These are phyloP conservation scores for Zapornia atra DNA, from an alignment of 2,113 vertebrate genomes.

Conservation along the genomic window DNA sequence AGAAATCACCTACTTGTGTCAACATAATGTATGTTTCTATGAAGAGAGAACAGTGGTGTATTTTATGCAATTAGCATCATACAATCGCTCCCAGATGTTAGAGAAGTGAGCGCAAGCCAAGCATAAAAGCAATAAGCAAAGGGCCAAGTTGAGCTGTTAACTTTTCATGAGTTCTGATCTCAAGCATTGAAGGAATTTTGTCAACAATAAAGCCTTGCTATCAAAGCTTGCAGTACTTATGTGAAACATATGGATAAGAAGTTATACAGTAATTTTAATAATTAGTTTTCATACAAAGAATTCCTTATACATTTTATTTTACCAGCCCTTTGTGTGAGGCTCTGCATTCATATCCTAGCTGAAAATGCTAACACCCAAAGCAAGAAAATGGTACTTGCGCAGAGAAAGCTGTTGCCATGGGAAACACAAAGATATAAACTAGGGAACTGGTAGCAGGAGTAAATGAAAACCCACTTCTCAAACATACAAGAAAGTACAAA, in stretches of 20 bases:
- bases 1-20: background rate
- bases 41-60: background rate
- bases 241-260: background rate
- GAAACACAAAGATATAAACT: background rate
- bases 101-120: background rate
- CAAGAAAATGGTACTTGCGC: background rate
- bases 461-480: background rate
- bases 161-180: background rate
- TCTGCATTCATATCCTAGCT: background rate
- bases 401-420: constrained; percentile 48
- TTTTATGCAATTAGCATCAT: background rate
- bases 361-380: background rate
- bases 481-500: background rate
- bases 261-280: background rate
- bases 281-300: background rate
- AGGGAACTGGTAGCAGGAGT: background rate
- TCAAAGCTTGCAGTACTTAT: background rate
- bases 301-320: background rate
- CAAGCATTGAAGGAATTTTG: background rate
- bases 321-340: background rate
- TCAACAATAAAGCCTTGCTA: background rate
- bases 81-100: background rate
- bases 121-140: background rate
- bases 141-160: background rate
- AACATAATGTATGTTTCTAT: background rate